Base-by-base conservation (phyloP, 2,888 invertebrate genomes). In the Monoplex corrugatus region DNA sequence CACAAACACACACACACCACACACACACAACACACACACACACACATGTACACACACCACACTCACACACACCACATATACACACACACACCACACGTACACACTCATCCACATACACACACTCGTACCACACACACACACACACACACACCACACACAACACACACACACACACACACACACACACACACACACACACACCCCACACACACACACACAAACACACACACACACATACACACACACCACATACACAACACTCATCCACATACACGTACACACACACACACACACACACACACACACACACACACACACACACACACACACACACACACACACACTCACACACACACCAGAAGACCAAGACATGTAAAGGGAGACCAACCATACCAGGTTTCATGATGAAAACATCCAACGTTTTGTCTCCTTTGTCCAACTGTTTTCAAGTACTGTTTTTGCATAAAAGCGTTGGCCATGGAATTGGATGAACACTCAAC, bases 111-210 rank as follows among this genome's bases (percentile, higher is more conserved):
- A 63, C 63, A 23, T 3, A 23, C 23, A 19, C 28, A 16, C 8
- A 8, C n/a, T n/a, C n/a, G n/a, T 8, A 75, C 8, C 28, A 75
- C 75, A 35, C 35, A n/a, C 35, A 3, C 78, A 78, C 35, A n/a
- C 78, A 32, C 35, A n/a, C 78, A 78, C n/a, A n/a, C n/a, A n/a
- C n/a, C 78, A 78, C 78, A 78, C n/a, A n/a, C 78, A 78, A 5
- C 3, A 23, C 28, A 23, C 28, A 23, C 23, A 23, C 28, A n/a
- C n/a, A 28, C 23, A 23, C 63, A 23, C 28, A 23, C 16, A 28
- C 63, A 63, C 28, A 23, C 28, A 28, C 28, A 28, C 63, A 63
- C 63, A 23, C 13, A 23, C 23, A 19, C 28, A 16, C 8, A 8
- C n/a, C n/a, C n/a, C n/a, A 6, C 8, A 75, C 28, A 75, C 75